Percentiles rank a stretch among this genome's conserved stretches.
Evolutionary conservation across 2,888 invertebrate species (phyloP).

Genomic region (Mamestra brassicae): DNA sequence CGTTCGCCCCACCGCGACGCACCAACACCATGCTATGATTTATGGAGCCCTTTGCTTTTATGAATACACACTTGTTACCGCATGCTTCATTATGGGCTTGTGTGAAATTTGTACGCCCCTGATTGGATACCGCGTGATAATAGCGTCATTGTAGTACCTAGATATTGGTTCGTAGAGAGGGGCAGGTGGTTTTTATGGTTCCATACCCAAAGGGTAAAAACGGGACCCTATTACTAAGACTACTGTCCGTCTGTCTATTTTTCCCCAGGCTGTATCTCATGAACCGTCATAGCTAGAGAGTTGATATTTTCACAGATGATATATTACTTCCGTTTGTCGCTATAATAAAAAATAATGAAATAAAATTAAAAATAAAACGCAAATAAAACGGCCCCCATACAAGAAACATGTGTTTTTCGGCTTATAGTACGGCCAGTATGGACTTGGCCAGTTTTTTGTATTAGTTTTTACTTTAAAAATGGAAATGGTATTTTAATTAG

Average conservation of each 20-base stretch:
- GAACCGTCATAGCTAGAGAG: no score
- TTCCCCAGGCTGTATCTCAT: no score
- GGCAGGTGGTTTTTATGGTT: slow-evolving; percentile 53
- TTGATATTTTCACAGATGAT: no score
- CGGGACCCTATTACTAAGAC: no score
- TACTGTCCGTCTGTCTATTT: no score
- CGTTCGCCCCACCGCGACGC: slow-evolving; percentile 42
- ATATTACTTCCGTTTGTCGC: no score
- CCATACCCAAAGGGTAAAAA: no score
- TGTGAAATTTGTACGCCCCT: slow-evolving; percentile 83
- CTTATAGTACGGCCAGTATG: no score
- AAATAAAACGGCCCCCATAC: no score
- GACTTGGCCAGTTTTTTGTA: neutral
- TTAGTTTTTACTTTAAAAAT: slow-evolving; percentile 17
- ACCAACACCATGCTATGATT: slow-evolving; percentile 80
- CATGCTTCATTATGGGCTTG: slow-evolving; percentile 85
- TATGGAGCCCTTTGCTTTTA: slow-evolving; percentile 87
- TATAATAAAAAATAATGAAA: no score
- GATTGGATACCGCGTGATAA: slow-evolving; percentile 86
- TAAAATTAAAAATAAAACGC: no score
- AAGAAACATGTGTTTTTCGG: no score
- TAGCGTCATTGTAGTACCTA: slow-evolving; percentile 82
- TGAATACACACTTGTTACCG: slow-evolving; percentile 90
- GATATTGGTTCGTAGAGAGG: slow-evolving; percentile 51
- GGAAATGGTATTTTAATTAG: neutral